A percentile compares a stretch with the other conserved stretches of the same genome.
These are phyloP conservation scores for Nestor notabilis DNA, from an alignment of 2,113 vertebrate species.

Conservation along the genomic window DNA sequence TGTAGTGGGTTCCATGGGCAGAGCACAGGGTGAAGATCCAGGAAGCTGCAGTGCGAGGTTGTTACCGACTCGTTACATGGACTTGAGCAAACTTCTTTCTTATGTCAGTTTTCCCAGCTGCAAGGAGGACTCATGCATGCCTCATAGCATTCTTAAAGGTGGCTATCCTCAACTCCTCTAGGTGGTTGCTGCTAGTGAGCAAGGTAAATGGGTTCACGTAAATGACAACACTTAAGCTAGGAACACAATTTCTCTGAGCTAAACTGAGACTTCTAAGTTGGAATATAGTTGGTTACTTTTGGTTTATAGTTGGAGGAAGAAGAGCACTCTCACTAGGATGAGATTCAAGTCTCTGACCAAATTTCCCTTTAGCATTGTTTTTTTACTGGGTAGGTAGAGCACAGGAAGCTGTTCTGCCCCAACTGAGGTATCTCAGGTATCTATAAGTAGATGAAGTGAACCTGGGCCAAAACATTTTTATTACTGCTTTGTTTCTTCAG, in stretches of 20 bases:
- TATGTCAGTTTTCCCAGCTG: neutral
- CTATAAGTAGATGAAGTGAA: neutral
- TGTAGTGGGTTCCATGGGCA: neutral
- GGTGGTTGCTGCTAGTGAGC: neutral
- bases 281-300: neutral
- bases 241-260: neutral
- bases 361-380: neutral
- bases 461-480: neutral
- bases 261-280: neutral
- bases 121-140: neutral
- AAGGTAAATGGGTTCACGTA: neutral
- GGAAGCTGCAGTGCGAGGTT: neutral
- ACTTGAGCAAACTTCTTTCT: neutral
- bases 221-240: neutral
- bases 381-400: neutral
- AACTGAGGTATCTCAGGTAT: neutral
- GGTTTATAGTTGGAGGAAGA: neutral
- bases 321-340: neutral
- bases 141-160: neutral
- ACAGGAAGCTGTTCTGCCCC: neutral
- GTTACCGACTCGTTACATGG: neutral
- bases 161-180: neutral
- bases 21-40: neutral
- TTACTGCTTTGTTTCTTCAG: conserved; percentile 5
- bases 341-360: neutral